These are phyloP conservation scores for Eremophila alpestris DNA, from an alignment of 2,797 vertebrate genomes.

Conservation along the genomic window DNA sequence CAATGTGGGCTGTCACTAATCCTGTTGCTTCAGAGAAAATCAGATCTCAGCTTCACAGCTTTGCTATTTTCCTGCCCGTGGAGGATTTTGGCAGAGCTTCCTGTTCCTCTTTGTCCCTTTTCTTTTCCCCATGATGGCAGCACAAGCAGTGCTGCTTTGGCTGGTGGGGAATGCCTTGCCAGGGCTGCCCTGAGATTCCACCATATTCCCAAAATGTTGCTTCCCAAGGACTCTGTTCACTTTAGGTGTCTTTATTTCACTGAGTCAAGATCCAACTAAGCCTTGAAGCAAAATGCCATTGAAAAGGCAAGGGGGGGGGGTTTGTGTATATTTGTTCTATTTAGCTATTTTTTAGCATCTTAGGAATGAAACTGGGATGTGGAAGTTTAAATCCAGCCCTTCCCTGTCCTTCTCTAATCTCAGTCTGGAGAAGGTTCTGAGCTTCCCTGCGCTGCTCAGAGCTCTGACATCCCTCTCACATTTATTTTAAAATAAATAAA, in stretches of 20 bases:
- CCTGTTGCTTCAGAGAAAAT: background rate
- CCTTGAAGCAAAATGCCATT: background rate
- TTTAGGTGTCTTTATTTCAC: background rate
- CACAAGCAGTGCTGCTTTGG: background rate
- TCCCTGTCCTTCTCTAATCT: background rate
- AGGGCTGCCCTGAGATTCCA: background rate
- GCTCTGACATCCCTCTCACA: background rate
- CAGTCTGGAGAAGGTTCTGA: background rate
- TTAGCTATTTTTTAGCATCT: background rate
- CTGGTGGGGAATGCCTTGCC: background rate
- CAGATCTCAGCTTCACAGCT: background rate
- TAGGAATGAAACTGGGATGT: background rate
- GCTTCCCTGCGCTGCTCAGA: background rate
- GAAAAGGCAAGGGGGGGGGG: accelerated
- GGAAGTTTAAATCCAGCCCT: background rate
- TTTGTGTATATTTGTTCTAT: background rate
- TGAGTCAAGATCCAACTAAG: background rate
- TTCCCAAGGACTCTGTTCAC: background rate
- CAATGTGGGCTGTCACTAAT: background rate
- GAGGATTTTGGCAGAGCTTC: background rate
- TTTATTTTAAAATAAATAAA: constrained; percentile 38
- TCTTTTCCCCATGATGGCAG: background rate
- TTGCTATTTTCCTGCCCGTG: constrained; percentile 5
- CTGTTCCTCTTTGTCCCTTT: background rate
- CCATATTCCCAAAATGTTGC: background rate